phyloP scores from a whole-genome alignment of 2,888 invertebrate genomes.

The Diogma glabrata region DNA sequence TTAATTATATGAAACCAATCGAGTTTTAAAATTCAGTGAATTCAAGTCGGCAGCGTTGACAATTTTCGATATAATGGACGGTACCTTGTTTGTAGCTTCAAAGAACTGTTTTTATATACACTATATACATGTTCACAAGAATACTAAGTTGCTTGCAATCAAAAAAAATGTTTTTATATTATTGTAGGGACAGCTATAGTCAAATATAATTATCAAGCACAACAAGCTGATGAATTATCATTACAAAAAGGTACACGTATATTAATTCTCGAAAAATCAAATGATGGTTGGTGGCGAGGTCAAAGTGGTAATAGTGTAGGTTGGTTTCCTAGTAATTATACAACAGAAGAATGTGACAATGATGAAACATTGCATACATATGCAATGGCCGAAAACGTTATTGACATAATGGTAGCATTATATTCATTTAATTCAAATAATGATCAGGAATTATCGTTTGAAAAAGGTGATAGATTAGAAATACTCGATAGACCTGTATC shows the following conservation, averaged over 20 bases:
- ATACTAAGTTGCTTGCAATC: background rate
- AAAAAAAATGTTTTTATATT: too few relatives aligned
- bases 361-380: conserved; percentile 85
- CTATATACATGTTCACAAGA: too few relatives aligned
- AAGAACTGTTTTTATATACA: too few relatives aligned
- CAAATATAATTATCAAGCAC: conserved; percentile 91
- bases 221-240: conserved; percentile 91
- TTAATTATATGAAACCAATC: too few relatives aligned
- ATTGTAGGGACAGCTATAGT: conserved; percentile 69
- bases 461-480: conserved; percentile 92
- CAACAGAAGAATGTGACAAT: conserved; percentile 77
- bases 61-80: too few relatives aligned
- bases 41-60: too few relatives aligned
- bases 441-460: conserved; percentile 92
- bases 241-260: conserved; percentile 91
- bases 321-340: conserved; percentile 98
- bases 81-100: too few relatives aligned
- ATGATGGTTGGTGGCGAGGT: conserved; percentile 99
- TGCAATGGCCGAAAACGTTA: conserved; percentile 89
- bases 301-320: conserved; percentile 53
- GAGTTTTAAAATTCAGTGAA: too few relatives aligned
- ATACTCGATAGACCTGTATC: conserved; percentile 91
- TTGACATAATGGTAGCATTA: conserved; percentile 90
- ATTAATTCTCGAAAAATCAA: conserved; percentile 92
- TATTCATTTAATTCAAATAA: conserved; percentile 90